phyloP scores from a whole-genome alignment of 2,113 vertebrate genomes.

The Anoplopoma fimbria region DNA sequence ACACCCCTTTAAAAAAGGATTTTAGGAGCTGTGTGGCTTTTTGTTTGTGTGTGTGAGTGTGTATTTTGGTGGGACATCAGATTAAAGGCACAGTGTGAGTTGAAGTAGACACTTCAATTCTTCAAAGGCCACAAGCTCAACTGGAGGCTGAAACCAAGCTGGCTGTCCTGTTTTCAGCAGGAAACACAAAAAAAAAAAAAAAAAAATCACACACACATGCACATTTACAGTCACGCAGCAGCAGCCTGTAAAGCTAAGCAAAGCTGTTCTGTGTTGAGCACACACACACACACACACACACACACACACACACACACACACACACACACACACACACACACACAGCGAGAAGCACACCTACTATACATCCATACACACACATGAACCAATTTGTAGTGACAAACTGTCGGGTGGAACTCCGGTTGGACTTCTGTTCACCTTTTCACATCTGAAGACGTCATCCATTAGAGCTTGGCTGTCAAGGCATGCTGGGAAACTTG shows the following conservation, averaged over 20 bases:
- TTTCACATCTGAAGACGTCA: slow-evolving; percentile 50
- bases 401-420: slow-evolving; percentile 61
- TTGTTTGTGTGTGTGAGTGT: slow-evolving; percentile 18
- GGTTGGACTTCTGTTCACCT: slow-evolving; percentile 60
- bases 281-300: background rate
- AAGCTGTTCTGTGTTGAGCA: background rate
- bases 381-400: slow-evolving; percentile 58
- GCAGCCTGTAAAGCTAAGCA: background rate
- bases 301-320: slow-evolving; percentile 16
- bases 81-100: slow-evolving; percentile 38
- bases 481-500: slow-evolving; percentile 49
- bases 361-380: slow-evolving; percentile 19
- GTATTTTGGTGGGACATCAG: slow-evolving; percentile 28
- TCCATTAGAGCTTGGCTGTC: slow-evolving; percentile 61
- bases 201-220: background rate
- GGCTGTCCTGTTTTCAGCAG: slow-evolving; percentile 40
- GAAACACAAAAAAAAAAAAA: background rate
- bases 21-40: slow-evolving; percentile 18
- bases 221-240: slow-evolving; percentile 5
- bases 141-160: slow-evolving; percentile 42
- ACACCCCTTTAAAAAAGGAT: background rate
- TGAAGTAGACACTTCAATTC: slow-evolving; percentile 44
- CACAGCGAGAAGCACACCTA: background rate
- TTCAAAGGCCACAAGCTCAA: slow-evolving; percentile 51
- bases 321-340: slow-evolving; percentile 26